Base-by-base conservation (phyloP, 2,113 vertebrate species). In the cattle (Bos taurus) region DNA sequence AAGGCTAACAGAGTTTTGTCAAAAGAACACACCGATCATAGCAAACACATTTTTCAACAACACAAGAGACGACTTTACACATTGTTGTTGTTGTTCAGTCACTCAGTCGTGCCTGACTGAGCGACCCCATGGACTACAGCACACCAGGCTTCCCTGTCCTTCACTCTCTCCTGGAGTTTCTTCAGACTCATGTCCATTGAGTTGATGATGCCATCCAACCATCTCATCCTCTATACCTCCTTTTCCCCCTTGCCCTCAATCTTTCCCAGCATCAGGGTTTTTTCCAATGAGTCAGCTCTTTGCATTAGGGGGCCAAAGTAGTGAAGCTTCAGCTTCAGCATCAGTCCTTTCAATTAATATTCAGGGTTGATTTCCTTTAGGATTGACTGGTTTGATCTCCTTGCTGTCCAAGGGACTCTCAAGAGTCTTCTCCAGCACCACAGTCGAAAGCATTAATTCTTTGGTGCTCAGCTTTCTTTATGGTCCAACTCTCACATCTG, bases 401-500 rank as follows among this genome's bases (percentile, higher is more conserved):
- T 71, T 71, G 64, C 17, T 6, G n/a, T 71, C 64, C n/a, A 71
- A 36, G 17, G 33, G 19, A 71, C n/a, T 71, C 64, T 71, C 64
- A 36, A 71, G 17, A 36, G 64, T 71, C n/a, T 36, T 67, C 33
- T 67, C n/a, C 64, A 71, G n/a, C 17, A 36, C 2, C 64, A 36
- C 64, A 71, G 64, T 71, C 2, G 0, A 71, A 71, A 71, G 9
- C n/a, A 36, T 71, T 9, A 71, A 36, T 71, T 71, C 64, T 67
- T 67, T 36, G 21, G 33, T 11, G 17, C 64, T 71, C 64, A 71
- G 64, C 64, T 71, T 71, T 71, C n/a, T 71, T 71, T 71, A 36
- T 23, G 19, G 64, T 71, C 17, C 64, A 71, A 6, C n/a, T 71
- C n/a, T 71, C n/a, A 71, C 19, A 71, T 71, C 19, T 0, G 0